Base-by-base conservation (phyloP, 1,140 invertebrate genomes). In the Formica exsecta region DNA sequence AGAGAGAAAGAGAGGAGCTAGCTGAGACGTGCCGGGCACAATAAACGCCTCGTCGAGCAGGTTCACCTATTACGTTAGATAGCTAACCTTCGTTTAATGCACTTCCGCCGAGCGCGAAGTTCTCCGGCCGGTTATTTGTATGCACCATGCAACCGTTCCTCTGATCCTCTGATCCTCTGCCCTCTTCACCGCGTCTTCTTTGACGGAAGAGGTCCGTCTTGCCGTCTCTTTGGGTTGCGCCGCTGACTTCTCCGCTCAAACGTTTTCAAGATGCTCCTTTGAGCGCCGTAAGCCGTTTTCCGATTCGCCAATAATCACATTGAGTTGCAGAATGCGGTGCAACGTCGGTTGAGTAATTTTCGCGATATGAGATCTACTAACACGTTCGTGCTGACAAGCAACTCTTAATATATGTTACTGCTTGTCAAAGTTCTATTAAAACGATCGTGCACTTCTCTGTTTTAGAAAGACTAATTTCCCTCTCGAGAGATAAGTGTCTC, bases 41-140 rank as follows among this genome's bases (percentile, higher is more conserved):
- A 92, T 92, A 90, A 93, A 93, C 91, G 85, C 74, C 85, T 75
- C 68, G 81, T 66, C 87, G 80, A 88, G 84, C 87, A 91, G 91
- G 88, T 92, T 93, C 91, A 90, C 86, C 92, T 91, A 91, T 93
- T 93, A 92, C 87, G 85, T 85, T 71, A 86, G 89, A 91, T 90
- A 76, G 89, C 79, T 90, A 86, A 89, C 87, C 90, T 87, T 92
- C 92, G 87, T 93, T 93, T 91, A 93, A 93, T 92, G 91, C 87
- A 90, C 87, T 93, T 93, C 85, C 86, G 88, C 41, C 61, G 73
- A 80, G 74, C 79, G 59, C 79, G 48, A 79, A 85, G 77, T 90
- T 73, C 80, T 87, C 85, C 73, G 88, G 70, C 86, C 87, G 75
- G 89, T 88, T 90, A 91, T 91, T 87, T 86, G 89, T 91, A 91